These are phyloP conservation scores for Sialis lutaria DNA, from an alignment of 2,888 invertebrate species.

Conservation along the genomic window DNA sequence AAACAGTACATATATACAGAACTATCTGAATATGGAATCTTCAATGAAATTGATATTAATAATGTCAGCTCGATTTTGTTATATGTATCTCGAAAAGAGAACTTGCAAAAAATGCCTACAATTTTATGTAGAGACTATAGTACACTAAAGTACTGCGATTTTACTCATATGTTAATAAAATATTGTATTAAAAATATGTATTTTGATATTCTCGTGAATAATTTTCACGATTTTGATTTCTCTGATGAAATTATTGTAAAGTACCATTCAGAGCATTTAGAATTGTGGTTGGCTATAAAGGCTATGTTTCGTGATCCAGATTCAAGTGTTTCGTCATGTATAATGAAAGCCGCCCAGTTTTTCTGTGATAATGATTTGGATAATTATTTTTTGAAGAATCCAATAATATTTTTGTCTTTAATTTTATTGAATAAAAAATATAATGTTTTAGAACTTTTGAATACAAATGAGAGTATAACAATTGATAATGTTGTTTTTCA, in stretches of 20 bases:
- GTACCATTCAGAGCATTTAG: conserved; percentile 30
- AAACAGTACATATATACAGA: conserved; percentile 40
- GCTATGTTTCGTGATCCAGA: conserved; percentile 24
- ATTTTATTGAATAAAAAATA: conserved; percentile 32
- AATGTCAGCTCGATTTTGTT: conserved; percentile 36
- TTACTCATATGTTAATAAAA: conserved; percentile 33
- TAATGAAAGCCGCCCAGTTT: conserved; percentile 36
- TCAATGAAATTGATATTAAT: conserved; percentile 36
- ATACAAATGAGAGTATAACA: background rate
- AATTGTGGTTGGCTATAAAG: conserved; percentile 33
- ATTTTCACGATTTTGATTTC: conserved; percentile 7
- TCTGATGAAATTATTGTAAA: conserved; percentile 20
- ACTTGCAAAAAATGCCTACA: conserved; percentile 32
- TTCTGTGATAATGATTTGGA: conserved; percentile 32
- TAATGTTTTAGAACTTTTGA: background rate
- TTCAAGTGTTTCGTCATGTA: conserved; percentile 26
- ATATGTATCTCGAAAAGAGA: conserved; percentile 38
- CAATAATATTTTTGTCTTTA: conserved; percentile 37
- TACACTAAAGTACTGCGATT: conserved; percentile 24
- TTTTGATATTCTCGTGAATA: conserved; percentile 15
- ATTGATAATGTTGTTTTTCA: conserved; percentile 7
- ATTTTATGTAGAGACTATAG: conserved; percentile 25
- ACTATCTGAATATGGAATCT: conserved; percentile 43
- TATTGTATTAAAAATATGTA: conserved; percentile 34
- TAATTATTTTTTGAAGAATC: conserved; percentile 36